Evolutionary conservation across 2,113 vertebrate genomes (phyloP), one percentile per base, ranked within the genome.

Genomic region (Galemys pyrenaicus): DNA sequence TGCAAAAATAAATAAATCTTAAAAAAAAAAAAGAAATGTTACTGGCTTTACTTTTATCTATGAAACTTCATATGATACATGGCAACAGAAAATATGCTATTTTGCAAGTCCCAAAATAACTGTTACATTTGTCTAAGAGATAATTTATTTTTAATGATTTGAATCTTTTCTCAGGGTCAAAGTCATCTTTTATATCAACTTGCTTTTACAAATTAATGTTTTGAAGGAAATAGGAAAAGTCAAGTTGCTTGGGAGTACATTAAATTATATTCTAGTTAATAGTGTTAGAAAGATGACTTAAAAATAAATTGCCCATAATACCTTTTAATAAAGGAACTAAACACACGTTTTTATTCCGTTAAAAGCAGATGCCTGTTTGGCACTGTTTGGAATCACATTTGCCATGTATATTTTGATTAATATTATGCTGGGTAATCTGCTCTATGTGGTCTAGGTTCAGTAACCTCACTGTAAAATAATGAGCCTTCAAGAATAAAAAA

Each of bases 331-430:
- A 98, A 98, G 85, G 89, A 97, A 64, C 82, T 96, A 97, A 97
- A 97, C 97, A 94, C 78, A 96, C 96, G 98, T 97, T 98, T 97
- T 98, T 97, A 97, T 98, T 98, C 97, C 88, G 84, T 93, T 98
- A 98, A 98, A 98, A 98, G 96, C 96, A 98, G 97, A 97, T 97
- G 96, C 95, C 96, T 98, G 97, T 98, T 98, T 98, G 98, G 96
- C 97, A 98, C 97, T 98, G 96, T 98, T 98, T 97, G 97, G 97
- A 98, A 98, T 98, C 97, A 96, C 95, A 98, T 98, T 98, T 97
- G 92, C 98, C 98, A 97, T 97, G 97, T 98, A 98, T 98, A 99
- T 99, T 99, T 99, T 99, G 99, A 99, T 99, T 99, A 99, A 99
- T 99, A 98, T 97, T 98, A 96, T 97, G 94, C 97, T 97, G 96